Percentiles rank a stretch among this genome's conserved stretches.
Conservation (phyloP, 2,888 invertebrate species). For the Diplolepis rosae region DNA sequence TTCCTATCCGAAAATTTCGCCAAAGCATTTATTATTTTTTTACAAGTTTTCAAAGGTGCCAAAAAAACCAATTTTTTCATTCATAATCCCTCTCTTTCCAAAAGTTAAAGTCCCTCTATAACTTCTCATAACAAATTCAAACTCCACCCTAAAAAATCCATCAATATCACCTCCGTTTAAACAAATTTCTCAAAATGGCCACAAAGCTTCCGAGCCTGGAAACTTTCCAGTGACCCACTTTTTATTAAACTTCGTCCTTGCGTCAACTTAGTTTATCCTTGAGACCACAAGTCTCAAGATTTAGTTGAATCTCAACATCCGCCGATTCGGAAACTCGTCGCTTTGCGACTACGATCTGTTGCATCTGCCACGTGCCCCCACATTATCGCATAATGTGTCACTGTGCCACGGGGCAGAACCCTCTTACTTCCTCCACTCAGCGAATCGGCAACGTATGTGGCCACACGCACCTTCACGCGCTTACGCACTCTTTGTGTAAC, state of each 20-base stretch:
- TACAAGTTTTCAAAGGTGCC: no score
- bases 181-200: no score
- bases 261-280: neutral
- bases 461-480: conserved; percentile 27
- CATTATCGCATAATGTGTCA: conserved; percentile 72
- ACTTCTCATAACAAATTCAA: no score
- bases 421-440: conserved; percentile 36
- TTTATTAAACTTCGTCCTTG: neutral
- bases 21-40: no score
- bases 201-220: no score
- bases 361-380: conserved; percentile 71
- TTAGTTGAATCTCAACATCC: neutral
- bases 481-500: conserved; percentile 28
- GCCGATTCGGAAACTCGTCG: conserved; percentile 39
- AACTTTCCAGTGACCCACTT: neutral
- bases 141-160: no score
- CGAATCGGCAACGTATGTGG: conserved; percentile 36
- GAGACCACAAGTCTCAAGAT: neutral
- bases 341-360: conserved; percentile 58
- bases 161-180: no score
- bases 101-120: no score
- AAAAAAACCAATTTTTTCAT: no score
- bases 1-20: no score
- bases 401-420: conserved; percentile 64
- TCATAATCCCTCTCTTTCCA: no score